Evolutionary conservation across 2,113 vertebrate species (phyloP).

Genomic region (Antechinus stuartii): DNA sequence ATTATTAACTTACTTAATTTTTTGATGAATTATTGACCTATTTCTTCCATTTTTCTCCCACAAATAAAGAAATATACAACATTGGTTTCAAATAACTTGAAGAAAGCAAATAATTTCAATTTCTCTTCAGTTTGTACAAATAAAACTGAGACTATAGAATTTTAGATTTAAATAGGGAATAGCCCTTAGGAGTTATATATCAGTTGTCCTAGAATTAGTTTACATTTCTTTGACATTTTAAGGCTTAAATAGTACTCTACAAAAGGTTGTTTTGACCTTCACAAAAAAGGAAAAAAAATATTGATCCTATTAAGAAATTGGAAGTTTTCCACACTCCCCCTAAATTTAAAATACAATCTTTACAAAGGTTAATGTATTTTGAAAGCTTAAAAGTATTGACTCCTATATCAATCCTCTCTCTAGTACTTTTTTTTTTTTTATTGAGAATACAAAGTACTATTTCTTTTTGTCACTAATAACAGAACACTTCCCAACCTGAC

Average conservation of each 20-base stretch:
- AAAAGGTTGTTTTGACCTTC: background rate
- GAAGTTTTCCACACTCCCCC: background rate
- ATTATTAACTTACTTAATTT: background rate
- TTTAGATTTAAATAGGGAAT: background rate
- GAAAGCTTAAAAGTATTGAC: background rate
- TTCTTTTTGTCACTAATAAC: background rate
- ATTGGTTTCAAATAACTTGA: background rate
- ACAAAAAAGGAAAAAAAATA: background rate
- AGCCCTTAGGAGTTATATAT: background rate
- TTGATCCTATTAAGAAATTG: background rate
- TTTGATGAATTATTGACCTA: background rate
- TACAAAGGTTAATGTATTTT: background rate
- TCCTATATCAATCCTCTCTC: background rate
- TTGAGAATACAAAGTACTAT: background rate
- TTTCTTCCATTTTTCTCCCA: background rate
- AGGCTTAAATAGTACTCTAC: background rate
- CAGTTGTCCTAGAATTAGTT: background rate
- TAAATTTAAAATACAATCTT: background rate
- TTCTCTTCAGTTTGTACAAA: background rate
- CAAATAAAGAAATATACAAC: background rate
- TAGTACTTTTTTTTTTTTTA: background rate
- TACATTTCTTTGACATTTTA: background rate
- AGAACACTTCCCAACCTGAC: background rate
- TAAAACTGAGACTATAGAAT: background rate
- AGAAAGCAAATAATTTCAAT: background rate